Conservation (phyloP, 2,797 vertebrate species). For the Vespertilio murinus region DNA sequence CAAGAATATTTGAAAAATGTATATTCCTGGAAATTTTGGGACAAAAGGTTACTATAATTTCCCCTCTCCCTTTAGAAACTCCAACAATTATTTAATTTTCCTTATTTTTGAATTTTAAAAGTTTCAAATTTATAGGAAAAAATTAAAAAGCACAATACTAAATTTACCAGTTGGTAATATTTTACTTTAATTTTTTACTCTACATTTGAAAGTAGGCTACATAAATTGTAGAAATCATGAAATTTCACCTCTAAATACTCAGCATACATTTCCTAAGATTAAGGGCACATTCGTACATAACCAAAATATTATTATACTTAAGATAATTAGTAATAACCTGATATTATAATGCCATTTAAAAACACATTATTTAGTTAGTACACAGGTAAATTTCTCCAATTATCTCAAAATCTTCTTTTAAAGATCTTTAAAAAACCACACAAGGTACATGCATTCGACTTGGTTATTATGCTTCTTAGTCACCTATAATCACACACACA, state of each 20-base stretch:
- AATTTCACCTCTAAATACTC: background rate
- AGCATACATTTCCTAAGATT: background rate
- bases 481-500: background rate
- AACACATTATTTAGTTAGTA: background rate
- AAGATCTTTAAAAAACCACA: background rate
- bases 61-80: background rate
- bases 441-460: background rate
- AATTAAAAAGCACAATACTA: conserved; percentile 6
- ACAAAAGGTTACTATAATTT: background rate
- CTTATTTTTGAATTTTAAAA: background rate
- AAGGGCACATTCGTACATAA: background rate
- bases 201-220: background rate
- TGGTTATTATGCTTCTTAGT: background rate
- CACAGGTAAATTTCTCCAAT: background rate
- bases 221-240: background rate
- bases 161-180: background rate
- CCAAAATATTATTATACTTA: background rate
- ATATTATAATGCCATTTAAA: background rate
- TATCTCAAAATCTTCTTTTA: conserved; percentile 18
- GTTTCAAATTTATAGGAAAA: background rate
- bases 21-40: background rate
- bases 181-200: background rate
- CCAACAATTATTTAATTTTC: background rate
- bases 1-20: background rate
- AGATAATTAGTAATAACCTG: conserved; percentile 1